Conservation (phyloP, 1,140 invertebrate species). For the Ceratina australensis region DNA sequence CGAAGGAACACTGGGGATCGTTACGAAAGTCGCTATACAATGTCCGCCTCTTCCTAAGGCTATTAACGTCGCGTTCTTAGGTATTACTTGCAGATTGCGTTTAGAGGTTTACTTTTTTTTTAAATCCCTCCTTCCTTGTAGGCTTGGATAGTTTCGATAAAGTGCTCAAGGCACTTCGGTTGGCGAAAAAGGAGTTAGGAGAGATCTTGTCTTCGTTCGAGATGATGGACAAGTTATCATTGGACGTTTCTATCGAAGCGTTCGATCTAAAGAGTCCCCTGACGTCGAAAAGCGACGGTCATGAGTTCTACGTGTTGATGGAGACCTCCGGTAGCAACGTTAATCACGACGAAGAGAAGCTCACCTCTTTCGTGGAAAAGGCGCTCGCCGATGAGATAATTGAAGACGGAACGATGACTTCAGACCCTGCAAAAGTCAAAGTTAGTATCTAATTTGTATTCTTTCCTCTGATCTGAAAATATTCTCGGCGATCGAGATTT, state of each 20-base stretch:
- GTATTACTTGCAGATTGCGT: conserved; percentile 77
- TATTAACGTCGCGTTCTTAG: conserved; percentile 92
- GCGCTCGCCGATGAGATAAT: conserved; percentile 87
- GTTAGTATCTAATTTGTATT: conserved; percentile 7
- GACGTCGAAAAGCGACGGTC: conserved; percentile 69
- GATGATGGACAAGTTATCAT: conserved; percentile 89
- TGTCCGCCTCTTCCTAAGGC: conserved; percentile 91
- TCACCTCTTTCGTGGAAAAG: conserved; percentile 88
- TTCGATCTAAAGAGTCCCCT: conserved; percentile 82
- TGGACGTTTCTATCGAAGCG: conserved; percentile 82
- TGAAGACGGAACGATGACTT: conserved; percentile 90
- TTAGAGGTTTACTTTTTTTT: neutral
- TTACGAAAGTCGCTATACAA: conserved; percentile 95
- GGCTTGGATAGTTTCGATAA: conserved; percentile 88
- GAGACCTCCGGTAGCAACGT: conserved; percentile 93
- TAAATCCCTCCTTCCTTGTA: conserved; percentile 70
- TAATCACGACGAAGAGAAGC: conserved; percentile 92
- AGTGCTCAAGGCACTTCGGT: conserved; percentile 87
- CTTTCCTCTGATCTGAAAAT: neutral
- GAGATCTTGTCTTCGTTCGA: conserved; percentile 97
- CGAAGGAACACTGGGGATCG: conserved; percentile 96
- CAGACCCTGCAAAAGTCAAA: conserved; percentile 85
- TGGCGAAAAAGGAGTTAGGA: conserved; percentile 87
- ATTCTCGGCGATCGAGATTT: neutral
- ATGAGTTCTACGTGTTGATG: conserved; percentile 94